Base-by-base conservation (phyloP, 2,888 invertebrate species). In the Argyresthia goedartella region DNA sequence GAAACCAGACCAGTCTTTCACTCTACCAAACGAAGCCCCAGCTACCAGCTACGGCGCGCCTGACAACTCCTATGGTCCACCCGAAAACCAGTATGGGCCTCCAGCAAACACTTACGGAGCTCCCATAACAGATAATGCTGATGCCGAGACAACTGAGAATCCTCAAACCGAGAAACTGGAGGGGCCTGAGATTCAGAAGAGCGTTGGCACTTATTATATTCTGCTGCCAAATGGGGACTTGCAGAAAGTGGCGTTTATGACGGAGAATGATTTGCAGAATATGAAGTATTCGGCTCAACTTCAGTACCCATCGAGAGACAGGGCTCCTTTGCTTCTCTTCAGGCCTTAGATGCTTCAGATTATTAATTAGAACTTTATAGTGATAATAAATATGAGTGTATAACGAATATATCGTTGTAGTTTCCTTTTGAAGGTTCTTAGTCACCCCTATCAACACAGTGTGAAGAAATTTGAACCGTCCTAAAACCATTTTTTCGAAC, bases 141-240 rank as follows among this genome's bases (percentile, higher is more conserved):
- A 35, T 7, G 53, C 45, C 10, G 53, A 47, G 47, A 1, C 53
- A 1, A 81, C 81, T 6, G 81, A 80, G 13, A 79, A 74, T 47
- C 78, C 81, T 55, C 67, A 75, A 55, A 71, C 73, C 0, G 82
- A 84, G 55, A 73, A 58, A 25, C 50, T 84, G 8, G 49, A 41
- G 14, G 70, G 82, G 41, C 72, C 81, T 8, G 81, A 88, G 45
- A 75, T 82, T 0, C 74, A 76, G 57, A 77, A 76, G 60, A 90
- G 90, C 44, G 74, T 77, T 34, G 91, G 91, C 4, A 80, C 88
- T 11, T 91, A 92, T 69, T 92, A 88, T 66, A 81, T 91, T 4
- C 81, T 91, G 42, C 81, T 91, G 57, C 91, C 91, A 0, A 89
- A 87, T 57, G 91, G 91, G 6, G 80, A 89, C 55, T 71, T 91